Conservation (phyloP, 1,140 invertebrate genomes). For the Stratiolaelaps scimitus region DNA sequence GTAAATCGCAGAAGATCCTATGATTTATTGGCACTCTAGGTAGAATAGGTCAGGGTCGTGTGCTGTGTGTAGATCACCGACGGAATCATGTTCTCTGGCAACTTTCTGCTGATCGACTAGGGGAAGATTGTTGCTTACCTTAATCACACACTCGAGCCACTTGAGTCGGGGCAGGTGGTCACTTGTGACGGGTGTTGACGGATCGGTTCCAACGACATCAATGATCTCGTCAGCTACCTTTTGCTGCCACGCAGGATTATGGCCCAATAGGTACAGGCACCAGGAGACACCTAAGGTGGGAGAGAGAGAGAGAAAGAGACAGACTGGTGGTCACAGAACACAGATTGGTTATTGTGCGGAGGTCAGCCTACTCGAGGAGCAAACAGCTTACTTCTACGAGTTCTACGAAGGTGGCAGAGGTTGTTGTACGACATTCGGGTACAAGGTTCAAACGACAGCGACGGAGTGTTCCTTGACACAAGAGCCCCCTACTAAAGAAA, state of each 20-base stretch:
- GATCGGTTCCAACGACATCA: constrained; percentile 51
- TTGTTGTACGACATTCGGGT: too few species aligned
- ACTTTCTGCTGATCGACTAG: background rate
- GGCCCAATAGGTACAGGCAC: constrained; percentile 56
- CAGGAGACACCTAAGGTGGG: constrained; percentile 43
- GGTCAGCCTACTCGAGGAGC: too few species aligned
- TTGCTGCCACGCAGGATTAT: constrained; percentile 61
- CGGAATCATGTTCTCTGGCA: too few species aligned
- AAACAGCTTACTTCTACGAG: too few species aligned
- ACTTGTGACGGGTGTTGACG: background rate
- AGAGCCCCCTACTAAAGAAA: constrained; percentile 60
- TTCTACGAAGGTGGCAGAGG: too few species aligned
- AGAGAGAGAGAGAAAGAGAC: too few species aligned
- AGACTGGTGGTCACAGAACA: too few species aligned
- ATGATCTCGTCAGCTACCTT: constrained; percentile 69
- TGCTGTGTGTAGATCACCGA: background rate
- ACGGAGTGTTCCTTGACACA: constrained; percentile 35
- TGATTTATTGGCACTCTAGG: background rate
- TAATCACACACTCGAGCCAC: constrained; percentile 59
- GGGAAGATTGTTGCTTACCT: constrained; percentile 41
- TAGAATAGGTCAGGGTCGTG: background rate
- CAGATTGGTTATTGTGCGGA: too few species aligned
- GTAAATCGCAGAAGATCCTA: background rate
- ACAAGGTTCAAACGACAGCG: constrained; percentile 3
- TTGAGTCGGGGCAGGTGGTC: constrained; percentile 38